Evolutionary conservation across 2,113 vertebrate genomes (phyloP).

Genomic region (Charadrius vociferus): DNA sequence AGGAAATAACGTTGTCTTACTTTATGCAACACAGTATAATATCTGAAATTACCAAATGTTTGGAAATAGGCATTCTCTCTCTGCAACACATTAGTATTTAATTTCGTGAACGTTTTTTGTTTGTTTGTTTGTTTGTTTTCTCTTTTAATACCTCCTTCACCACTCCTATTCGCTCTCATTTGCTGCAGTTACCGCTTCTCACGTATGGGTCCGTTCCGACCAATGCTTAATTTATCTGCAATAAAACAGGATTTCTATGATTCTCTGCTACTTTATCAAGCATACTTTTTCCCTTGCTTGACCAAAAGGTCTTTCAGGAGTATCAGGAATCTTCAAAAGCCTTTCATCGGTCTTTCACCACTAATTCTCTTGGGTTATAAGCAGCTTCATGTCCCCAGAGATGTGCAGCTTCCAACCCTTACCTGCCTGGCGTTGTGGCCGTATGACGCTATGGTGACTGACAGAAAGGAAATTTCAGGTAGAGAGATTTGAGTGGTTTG

Average conservation of each 20-base stretch:
- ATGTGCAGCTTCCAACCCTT: not conserved
- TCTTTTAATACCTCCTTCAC: conserved; percentile 34
- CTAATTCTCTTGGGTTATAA: not conserved
- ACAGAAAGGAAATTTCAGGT: not conserved
- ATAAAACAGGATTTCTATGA: not conserved
- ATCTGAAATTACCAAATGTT: conserved; percentile 65
- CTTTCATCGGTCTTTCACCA: not conserved
- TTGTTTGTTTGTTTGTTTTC: conserved; percentile 61
- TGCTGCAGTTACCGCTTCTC: conserved; percentile 32
- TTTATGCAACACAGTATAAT: conserved; percentile 57
- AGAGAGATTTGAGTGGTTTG: not conserved
- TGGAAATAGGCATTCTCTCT: conserved; percentile 40
- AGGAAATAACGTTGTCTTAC: conserved; percentile 56
- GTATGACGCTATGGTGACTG: too few relatives aligned
- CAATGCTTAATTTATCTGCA: not conserved
- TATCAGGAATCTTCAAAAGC: not conserved
- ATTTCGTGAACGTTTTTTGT: conserved; percentile 45
- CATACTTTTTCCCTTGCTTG: not conserved
- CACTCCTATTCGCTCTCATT: conserved; percentile 35
- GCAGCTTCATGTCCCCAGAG: not conserved
- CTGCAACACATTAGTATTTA: not conserved
- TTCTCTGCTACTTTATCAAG: not conserved
- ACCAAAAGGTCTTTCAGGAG: not conserved
- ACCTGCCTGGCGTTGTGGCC: not conserved
- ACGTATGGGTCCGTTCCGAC: not conserved